Evolutionary conservation across 2,113 vertebrate genomes (phyloP), one percentile per base, ranked within the genome.

Genomic region (Pomatostomus ruficeps): DNA sequence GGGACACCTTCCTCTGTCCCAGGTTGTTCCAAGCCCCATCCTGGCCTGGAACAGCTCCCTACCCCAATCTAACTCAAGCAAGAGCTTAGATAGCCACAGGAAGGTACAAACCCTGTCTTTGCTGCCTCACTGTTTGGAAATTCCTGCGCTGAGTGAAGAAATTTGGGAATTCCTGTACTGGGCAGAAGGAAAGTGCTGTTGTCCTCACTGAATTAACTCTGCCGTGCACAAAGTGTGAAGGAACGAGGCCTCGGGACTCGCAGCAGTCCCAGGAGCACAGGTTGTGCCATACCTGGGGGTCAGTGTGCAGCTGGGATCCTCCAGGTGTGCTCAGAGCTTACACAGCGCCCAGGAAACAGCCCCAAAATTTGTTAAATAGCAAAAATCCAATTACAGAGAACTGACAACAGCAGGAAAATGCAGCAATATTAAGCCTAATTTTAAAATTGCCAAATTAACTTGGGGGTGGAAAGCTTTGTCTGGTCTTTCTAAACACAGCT

Each of bases 81-180:
- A 8, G 31, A n/a, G n/a, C n/a, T n/a, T n/a, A n/a, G n/a, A n/a
- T 1, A 24, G n/a, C 38, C 58, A 18, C 48, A 15, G n/a, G 7
- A 42, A 10, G 29, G 26, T 6, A 1, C 0, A 58, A 67, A 28
- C 5, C 19, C 48, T 19, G 10, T 40, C 40, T 55, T 43, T 21
- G 6, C 45, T 31, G 35, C 35, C 52, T 29, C 12, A 8, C 13
- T 22, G 68, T 3, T 11, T 12, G 46, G 65, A 7, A 66, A 31
- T 48, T 5, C 5, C 42, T 67, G 43, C 0, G 0, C 0, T 13
- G 21, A 33, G 54, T 5, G 21, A 33, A 49, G 23, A 4, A 6
- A n/a, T n/a, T n/a, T n/a, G n/a, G n/a, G n/a, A n/a, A n/a, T n/a
- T n/a, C n/a, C n/a, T n/a, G n/a, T n/a, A n/a, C n/a, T n/a, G n/a